Base-by-base conservation (phyloP, 2,113 vertebrate species). In the Parotia lawesii region DNA sequence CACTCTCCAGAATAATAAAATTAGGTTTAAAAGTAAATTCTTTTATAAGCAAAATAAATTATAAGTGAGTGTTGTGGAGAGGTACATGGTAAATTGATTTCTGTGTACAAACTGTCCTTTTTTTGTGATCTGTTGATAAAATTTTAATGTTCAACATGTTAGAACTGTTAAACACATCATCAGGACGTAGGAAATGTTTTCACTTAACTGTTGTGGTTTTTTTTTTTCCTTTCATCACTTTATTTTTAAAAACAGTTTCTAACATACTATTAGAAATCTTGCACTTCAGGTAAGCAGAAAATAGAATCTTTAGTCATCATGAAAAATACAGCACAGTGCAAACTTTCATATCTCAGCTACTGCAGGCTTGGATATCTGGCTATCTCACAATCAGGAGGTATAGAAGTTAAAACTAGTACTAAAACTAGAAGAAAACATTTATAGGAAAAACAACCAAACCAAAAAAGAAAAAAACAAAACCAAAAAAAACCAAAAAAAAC, bases 51-150 rank as follows among this genome's bases (percentile, higher is more conserved):
- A 95, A 97, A 97, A 96, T 96, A 96, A 96, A 97, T 97, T 97
- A 95, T 58, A 97, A 95, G 71, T 6, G 20, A 97, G 15, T 91
- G 48, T 86, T 92, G 45, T 71, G 67, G 93, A 95, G 75, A 97
- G 93, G 91, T 94, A 47, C 75, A 94, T 87, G n/a, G 89, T 93
- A 97, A 97, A 98, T 98, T 96, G 95, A 97, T 97, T 98, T 96
- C 87, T 96, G 58, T 94, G 81, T 93, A 96, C 75, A 95, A 96
- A 96, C 95, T 97, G 35, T 95, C 74, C 33, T 90, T 96, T 96
- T 96, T 97, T 64, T 85, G 72, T 94, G 84, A 96, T 97, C 95
- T 96, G 71, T 73, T 97, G 95, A 94, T 96, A 96, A 97, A 96
- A 97, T 95, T 97, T 97, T 97, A 95, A 97, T 96, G 91, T 89